These are phyloP conservation scores for Nothura maculosa DNA, from an alignment of 2,797 vertebrate species.

Conservation along the genomic window DNA sequence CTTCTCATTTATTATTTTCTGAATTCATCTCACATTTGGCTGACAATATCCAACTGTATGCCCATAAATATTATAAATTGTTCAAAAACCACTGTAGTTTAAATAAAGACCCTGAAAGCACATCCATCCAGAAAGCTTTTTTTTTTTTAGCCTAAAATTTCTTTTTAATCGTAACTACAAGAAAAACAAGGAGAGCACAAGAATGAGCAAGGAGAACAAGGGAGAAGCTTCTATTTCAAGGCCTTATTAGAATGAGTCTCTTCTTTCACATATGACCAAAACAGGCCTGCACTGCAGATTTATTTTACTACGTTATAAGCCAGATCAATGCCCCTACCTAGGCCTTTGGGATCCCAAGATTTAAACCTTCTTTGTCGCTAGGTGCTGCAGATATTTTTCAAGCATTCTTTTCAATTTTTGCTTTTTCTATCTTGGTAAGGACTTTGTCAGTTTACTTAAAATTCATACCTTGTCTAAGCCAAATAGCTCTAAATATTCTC, in stretches of 20 bases:
- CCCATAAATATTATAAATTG: neutral
- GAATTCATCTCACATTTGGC: neutral
- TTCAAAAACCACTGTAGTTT: neutral
- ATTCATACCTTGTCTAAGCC: neutral
- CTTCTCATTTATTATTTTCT: neutral
- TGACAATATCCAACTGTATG: neutral
- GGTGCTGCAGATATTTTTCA: neutral
- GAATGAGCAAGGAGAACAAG: no score
- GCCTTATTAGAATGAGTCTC: neutral
- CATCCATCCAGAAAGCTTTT: neutral
- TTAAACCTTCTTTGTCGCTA: neutral
- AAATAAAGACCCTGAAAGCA: neutral
- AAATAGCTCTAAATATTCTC: conserved; percentile 23
- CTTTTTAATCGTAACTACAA: neutral
- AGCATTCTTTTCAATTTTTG: neutral
- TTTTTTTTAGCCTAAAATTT: neutral
- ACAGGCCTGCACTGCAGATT: neutral
- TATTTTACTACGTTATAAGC: neutral
- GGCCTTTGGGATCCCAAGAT: neutral
- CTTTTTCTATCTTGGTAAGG: neutral
- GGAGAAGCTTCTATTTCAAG: neutral
- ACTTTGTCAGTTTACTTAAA: neutral
- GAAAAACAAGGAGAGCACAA: no score
- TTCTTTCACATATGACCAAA: neutral
- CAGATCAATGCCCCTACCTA: neutral